Evolutionary conservation across 2,797 vertebrate species (phyloP).

Genomic region (Leptoclinus maculatus): DNA sequence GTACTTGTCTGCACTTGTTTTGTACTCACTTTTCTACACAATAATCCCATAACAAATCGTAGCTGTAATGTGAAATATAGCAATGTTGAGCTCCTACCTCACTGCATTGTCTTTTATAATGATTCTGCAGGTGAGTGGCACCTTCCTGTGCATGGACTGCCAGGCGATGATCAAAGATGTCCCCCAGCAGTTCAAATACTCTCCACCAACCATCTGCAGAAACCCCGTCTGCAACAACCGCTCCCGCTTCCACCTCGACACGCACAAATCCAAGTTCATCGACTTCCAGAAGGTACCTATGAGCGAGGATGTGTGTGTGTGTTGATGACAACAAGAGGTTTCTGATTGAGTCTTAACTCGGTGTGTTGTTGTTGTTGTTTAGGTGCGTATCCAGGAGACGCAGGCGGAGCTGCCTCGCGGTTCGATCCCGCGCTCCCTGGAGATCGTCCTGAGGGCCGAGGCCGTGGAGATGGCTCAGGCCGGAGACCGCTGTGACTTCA

Average conservation of each 20-base stretch:
- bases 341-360: background rate
- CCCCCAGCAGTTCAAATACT: slow-evolving; percentile 98
- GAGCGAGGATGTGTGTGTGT: background rate
- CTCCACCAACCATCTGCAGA: slow-evolving; percentile 95
- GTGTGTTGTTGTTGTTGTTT: background rate
- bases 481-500: slow-evolving; percentile 97
- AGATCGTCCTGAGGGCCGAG: slow-evolving; percentile 94
- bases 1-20: no score
- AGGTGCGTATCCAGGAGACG: slow-evolving; percentile 98
- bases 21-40: no score
- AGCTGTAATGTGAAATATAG: background rate
- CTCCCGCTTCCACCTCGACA: slow-evolving; percentile 94
- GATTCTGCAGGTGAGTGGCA: slow-evolving; percentile 85
- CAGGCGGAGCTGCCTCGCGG: slow-evolving; percentile 96
- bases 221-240: slow-evolving; percentile 98
- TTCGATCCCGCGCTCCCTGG: slow-evolving; percentile 95
- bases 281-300: slow-evolving; percentile 96
- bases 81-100: fast-evolving
- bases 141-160: slow-evolving; percentile 97
- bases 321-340: background rate
- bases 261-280: slow-evolving; percentile 97
- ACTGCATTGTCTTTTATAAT: fast-evolving
- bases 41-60: no score
- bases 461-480: slow-evolving; percentile 97
- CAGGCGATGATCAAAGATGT: slow-evolving; percentile 95